Percentiles rank a stretch among this genome's conserved stretches.
Evolutionary conservation across 2,113 vertebrate species (phyloP).

Genomic region (Melanotaenia duboulayi): DNA sequence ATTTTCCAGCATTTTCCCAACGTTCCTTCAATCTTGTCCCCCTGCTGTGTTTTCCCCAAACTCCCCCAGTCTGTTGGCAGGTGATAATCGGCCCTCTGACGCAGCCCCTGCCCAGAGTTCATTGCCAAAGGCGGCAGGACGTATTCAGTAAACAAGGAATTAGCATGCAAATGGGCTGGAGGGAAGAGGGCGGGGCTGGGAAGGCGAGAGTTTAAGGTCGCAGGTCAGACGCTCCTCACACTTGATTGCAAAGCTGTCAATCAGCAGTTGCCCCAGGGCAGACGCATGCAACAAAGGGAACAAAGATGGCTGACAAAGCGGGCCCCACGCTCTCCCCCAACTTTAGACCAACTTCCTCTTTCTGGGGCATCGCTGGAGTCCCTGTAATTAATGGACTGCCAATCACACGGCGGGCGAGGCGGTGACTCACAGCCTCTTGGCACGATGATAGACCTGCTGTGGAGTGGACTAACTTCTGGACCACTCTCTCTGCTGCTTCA

Average conservation of each 20-base stretch:
- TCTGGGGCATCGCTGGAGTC: slow-evolving; percentile 41
- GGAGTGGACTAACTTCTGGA: slow-evolving; percentile 49
- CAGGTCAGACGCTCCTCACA: slow-evolving; percentile 79
- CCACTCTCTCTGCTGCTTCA: slow-evolving; percentile 26
- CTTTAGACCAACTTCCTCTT: slow-evolving; percentile 78
- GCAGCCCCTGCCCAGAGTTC: slow-evolving; percentile 73
- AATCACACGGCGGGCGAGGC: slow-evolving; percentile 68
- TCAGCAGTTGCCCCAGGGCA: slow-evolving; percentile 73
- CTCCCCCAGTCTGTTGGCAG: slow-evolving; percentile 66
- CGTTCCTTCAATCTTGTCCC: slow-evolving; percentile 32
- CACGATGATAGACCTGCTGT: slow-evolving; percentile 24
- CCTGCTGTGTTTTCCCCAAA: slow-evolving; percentile 51
- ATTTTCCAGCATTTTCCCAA: slow-evolving; percentile 21
- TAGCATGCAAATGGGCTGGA: slow-evolving; percentile 85
- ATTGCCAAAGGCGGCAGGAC: slow-evolving; percentile 74
- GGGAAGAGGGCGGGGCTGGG: slow-evolving; percentile 76
- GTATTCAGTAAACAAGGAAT: slow-evolving; percentile 87
- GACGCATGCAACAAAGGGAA: slow-evolving; percentile 72
- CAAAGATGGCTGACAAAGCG: slow-evolving; percentile 83
- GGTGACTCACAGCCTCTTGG: slow-evolving; percentile 71
- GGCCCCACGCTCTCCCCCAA: slow-evolving; percentile 59
- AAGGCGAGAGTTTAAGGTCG: slow-evolving; percentile 77
- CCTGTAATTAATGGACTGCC: slow-evolving; percentile 76
- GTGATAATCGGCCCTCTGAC: slow-evolving; percentile 72
- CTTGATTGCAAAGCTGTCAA: slow-evolving; percentile 83